Evolutionary conservation across 2,113 vertebrate species (phyloP).

Genomic region (Setophaga petechia): DNA sequence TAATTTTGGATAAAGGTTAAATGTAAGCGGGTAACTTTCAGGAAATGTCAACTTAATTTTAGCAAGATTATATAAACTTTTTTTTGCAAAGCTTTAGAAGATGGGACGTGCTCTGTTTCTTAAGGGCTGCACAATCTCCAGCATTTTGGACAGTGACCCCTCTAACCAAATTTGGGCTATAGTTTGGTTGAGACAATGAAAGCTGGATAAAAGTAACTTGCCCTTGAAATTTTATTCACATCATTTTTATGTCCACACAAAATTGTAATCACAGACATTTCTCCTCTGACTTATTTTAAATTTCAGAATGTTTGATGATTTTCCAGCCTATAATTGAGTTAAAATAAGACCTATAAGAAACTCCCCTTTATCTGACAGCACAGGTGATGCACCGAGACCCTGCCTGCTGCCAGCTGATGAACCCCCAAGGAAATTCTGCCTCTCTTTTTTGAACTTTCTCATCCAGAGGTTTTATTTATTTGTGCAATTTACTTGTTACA

Average conservation of each 20-base stretch:
- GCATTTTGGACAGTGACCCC: neutral
- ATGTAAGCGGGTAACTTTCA: neutral
- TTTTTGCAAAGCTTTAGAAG: neutral
- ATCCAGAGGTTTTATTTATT: neutral
- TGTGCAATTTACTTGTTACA: neutral
- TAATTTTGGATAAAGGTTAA: slow-evolving; percentile 17
- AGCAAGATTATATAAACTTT: neutral
- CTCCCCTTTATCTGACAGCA: neutral
- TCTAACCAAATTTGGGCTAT: neutral
- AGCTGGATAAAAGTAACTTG: neutral
- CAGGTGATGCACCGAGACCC: neutral
- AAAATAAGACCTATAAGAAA: neutral
- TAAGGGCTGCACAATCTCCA: neutral
- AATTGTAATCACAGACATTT: neutral
- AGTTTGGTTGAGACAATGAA: neutral
- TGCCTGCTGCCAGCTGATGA: neutral
- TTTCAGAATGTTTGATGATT: neutral
- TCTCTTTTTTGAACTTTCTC: neutral
- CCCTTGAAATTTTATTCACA: neutral
- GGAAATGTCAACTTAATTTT: slow-evolving; percentile 1
- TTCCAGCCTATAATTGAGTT: neutral
- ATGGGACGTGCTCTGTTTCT: neutral
- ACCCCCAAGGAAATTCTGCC: neutral
- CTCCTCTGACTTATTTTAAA: neutral
- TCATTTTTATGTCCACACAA: neutral